These are phyloP conservation scores for Acronicta alni DNA, from an alignment of 2,888 invertebrate species.

Conservation along the genomic window DNA sequence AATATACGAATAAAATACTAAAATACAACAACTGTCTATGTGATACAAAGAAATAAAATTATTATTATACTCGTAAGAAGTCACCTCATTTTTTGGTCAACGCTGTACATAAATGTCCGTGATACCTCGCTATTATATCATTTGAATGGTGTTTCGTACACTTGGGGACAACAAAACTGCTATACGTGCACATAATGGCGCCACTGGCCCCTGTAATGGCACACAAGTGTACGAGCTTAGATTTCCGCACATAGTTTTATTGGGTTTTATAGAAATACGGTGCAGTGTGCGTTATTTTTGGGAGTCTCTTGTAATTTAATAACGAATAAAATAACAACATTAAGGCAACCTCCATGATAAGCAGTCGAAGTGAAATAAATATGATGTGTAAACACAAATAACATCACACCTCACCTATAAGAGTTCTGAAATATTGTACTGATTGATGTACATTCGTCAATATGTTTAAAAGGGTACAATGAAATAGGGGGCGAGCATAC, in stretches of 20 bases:
- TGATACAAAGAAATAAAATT: background rate
- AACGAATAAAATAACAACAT: too few relatives aligned
- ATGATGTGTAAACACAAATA: too few relatives aligned
- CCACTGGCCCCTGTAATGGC: conserved; percentile 67
- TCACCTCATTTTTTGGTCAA: conserved; percentile 16
- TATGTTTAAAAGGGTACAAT: too few relatives aligned
- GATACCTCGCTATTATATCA: conserved; percentile 62
- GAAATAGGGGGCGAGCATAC: too few relatives aligned
- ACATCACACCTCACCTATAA: too few relatives aligned
- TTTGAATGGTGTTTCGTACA: conserved; percentile 64
- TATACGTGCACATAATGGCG: conserved; percentile 65
- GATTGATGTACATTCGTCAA: too few relatives aligned
- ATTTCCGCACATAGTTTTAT: conserved; percentile 55
- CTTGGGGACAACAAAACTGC: conserved; percentile 71
- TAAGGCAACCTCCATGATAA: too few relatives aligned
- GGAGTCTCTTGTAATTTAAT: too few relatives aligned
- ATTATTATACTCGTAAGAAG: background rate
- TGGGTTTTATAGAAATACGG: conserved; percentile 44
- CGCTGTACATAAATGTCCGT: conserved; percentile 25
- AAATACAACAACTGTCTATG: background rate
- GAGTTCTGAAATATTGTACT: too few relatives aligned
- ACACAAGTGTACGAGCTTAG: conserved; percentile 61
- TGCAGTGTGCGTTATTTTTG: background rate
- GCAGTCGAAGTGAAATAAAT: too few relatives aligned
- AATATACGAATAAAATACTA: too few relatives aligned